Conservation (phyloP, 2,113 vertebrate genomes). For the Connochaetes taurinus region DNA sequence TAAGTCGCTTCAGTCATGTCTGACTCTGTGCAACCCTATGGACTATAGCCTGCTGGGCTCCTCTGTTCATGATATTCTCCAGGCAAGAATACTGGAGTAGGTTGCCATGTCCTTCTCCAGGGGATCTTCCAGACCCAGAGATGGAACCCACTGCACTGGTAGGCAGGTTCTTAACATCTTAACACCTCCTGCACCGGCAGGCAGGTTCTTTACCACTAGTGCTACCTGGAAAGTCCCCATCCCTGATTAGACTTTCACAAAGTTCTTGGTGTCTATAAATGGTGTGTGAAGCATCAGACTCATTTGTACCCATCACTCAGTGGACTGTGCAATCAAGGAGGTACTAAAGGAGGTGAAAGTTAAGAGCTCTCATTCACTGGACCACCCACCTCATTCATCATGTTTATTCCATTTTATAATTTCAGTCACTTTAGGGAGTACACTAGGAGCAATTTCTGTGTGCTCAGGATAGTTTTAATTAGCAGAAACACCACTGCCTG, state of each 20-base stretch:
- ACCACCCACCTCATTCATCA: not conserved
- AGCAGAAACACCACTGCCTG: not conserved
- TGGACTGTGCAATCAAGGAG: not conserved
- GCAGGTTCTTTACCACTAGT: not conserved
- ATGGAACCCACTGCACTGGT: not conserved
- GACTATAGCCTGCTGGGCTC: not conserved
- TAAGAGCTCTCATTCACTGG: not conserved
- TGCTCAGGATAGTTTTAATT: conserved; percentile 43
- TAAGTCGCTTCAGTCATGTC: not conserved
- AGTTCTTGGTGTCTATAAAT: not conserved
- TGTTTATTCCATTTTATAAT: conserved; percentile 13
- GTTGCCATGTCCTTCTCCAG: not conserved
- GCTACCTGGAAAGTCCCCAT: not conserved
- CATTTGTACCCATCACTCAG: not conserved
- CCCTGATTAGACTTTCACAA: not conserved
- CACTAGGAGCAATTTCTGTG: conserved; percentile 30
- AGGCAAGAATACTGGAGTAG: not conserved
- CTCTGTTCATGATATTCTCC: not conserved
- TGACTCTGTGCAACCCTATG: not conserved
- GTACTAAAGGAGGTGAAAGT: not conserved
- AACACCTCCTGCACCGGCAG: not conserved
- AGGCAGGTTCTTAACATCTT: not conserved
- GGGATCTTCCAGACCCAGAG: not conserved
- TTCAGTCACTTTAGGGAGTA: conserved; percentile 41
- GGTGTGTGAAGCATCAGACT: not conserved